These are phyloP conservation scores for Spongilla lacustris DNA, from an alignment of 37 sponge, comb jelly and placozoan species.

Conservation along the genomic window DNA sequence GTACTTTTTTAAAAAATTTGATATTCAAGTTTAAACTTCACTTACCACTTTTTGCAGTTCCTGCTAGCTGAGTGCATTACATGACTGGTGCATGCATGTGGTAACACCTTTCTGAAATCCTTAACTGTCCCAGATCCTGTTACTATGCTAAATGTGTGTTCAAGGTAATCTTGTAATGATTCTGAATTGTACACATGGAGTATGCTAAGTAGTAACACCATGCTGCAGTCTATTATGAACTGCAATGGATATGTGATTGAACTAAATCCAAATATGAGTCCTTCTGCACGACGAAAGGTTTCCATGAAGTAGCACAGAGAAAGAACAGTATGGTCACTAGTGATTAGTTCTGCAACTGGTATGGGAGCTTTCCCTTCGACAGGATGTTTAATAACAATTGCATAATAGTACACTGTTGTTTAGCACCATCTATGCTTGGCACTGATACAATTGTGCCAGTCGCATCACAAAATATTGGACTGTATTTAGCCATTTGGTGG, in stretches of 20 bases:
- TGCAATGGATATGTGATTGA: neutral
- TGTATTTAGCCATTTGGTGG: slow-evolving; percentile 3
- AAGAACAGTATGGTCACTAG: slow-evolving; percentile 6
- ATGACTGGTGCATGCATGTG: slow-evolving; percentile 12
- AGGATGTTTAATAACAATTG: slow-evolving; percentile 1
- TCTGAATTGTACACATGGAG: slow-evolving; percentile 11
- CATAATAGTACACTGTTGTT: neutral
- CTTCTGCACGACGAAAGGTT: slow-evolving; percentile 16
- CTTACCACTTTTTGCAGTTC: neutral
- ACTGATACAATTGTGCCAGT: neutral
- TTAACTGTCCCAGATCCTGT: neutral
- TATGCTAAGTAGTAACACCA: neutral
- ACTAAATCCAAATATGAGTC: neutral
- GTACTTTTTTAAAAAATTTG: too few species aligned
- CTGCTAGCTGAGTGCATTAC: slow-evolving; percentile 6
- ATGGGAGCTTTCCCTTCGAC: neutral
- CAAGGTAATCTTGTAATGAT: neutral
- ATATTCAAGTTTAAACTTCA: too few species aligned
- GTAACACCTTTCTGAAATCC: neutral
- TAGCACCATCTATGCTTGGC: neutral
- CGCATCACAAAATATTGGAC: slow-evolving; percentile 19
- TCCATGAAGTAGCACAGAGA: neutral
- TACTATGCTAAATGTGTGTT: slow-evolving; percentile 2
- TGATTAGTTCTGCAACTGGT: slow-evolving; percentile 23
- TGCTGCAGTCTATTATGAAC: slow-evolving; percentile 4